Percentiles rank a stretch among this genome's conserved stretches.
phyloP scores from a whole-genome alignment of 2,888 invertebrate genomes.

The Drosophila pseudotalamancana region DNA sequence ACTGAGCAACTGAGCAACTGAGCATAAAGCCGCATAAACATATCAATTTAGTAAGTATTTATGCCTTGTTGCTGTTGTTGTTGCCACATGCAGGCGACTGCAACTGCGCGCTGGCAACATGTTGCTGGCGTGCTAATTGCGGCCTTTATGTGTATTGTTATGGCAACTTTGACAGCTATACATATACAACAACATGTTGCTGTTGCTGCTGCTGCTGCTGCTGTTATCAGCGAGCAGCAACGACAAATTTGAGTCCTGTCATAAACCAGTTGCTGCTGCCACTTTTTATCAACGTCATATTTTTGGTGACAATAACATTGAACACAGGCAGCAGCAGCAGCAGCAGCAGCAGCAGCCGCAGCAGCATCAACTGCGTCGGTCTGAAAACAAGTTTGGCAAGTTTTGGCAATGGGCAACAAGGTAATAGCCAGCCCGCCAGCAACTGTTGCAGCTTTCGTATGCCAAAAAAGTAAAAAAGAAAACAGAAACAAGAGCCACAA shows the following conservation, averaged over 20 bases:
- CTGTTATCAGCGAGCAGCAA: constrained; percentile 59
- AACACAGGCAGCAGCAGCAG: constrained; percentile 55
- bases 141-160: constrained; percentile 75
- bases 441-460: constrained; percentile 66
- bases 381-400: constrained; percentile 77
- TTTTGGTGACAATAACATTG: constrained; percentile 80
- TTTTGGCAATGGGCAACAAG: constrained; percentile 77
- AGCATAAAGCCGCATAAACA: constrained; percentile 71
- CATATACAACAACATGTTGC: constrained; percentile 59
- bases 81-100: constrained; percentile 26
- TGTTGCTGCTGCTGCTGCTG: constrained; percentile 20
- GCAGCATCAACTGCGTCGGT: constrained; percentile 42
- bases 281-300: constrained; percentile 65
- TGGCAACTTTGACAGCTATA: constrained; percentile 69
- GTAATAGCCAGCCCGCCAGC: constrained; percentile 65
- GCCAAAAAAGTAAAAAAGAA: constrained; percentile 45
- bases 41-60: constrained; percentile 77
- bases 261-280: constrained; percentile 73
- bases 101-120: constrained; percentile 55
- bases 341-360: constrained; percentile 22
- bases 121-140: constrained; percentile 77
- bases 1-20: constrained; percentile 49
- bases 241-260: constrained; percentile 77
- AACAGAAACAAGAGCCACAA: constrained; percentile 28
- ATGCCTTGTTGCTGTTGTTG: constrained; percentile 43